Evolutionary conservation across 2,113 vertebrate genomes (phyloP), one percentile per base, ranked within the genome.

Genomic region (Planiliza haematocheilus): DNA sequence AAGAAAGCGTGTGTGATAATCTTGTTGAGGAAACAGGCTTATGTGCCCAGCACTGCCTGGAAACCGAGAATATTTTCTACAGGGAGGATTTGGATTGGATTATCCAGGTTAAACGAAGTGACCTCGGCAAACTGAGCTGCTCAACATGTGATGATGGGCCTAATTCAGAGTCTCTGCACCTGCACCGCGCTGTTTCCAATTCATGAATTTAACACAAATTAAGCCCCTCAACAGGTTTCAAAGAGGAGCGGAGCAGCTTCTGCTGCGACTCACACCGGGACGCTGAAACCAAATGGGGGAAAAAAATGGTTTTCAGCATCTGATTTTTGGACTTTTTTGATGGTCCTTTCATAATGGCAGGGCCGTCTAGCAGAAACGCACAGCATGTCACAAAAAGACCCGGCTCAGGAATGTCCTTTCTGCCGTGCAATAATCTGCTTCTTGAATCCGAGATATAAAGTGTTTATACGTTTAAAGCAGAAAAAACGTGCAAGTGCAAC

Each of bases 91-190:
- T 89, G 81, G 74, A 82, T 79, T 57, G 85, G 89, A 88, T 90
- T 90, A 89, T 74, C 82, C 83, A 80, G 85, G 91, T 89, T 92
- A 90, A 91, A 90, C 61, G 50, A 89, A 84, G 71, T 89, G 90
- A 88, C 90, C 86, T 88, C 74, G 16, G 73, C 72, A 69, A 74
- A 87, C 81, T 77, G 77, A 89, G 85, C 71, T 7, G 81, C 83
- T 85, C 80, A 59, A 86, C 88, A 78, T 89, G 88, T 84, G 86
- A 88, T 76, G 67, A 83, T 69, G 58, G 53, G 39, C 53, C 76
- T 77, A 70, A 79, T 84, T 84, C 74, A 74, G 55, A 76, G 67
- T 67, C 77, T 39, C 56, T 52, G 60, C 68, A 79, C 74, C 71
- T 85, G 69, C 62, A 57, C 70, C 65, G 57, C 41, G 41, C 59